Evolutionary conservation across 2,797 vertebrate species (phyloP).

Genomic region (Rhincodon typus): DNA sequence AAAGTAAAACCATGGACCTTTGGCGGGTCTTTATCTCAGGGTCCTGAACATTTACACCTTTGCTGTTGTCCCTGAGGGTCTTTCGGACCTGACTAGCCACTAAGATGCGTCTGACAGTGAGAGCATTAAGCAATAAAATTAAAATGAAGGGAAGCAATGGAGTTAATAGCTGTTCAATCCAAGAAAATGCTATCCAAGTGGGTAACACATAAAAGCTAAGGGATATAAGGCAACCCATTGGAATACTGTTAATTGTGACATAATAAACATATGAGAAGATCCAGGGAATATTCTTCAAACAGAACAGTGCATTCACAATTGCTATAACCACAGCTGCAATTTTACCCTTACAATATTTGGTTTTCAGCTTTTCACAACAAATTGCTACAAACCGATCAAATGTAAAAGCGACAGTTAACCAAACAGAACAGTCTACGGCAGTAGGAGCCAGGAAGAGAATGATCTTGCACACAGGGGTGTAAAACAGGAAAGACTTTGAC

Average conservation of each 20-base stretch:
- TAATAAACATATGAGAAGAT: not conserved
- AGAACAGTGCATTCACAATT: not conserved
- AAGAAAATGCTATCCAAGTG: not conserved
- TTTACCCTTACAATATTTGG: too few relatives aligned
- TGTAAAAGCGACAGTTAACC: not conserved
- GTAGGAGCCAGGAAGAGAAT: not conserved
- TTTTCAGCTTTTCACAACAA: too few relatives aligned
- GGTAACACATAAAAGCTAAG: not conserved
- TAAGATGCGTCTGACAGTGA: too few relatives aligned
- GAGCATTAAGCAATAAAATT: not conserved
- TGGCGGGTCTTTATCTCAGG: too few relatives aligned
- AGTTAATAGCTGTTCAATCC: not conserved
- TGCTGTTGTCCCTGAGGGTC: not conserved
- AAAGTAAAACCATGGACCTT: too few relatives aligned
- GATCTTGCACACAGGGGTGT: too few relatives aligned
- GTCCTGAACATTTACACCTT: not conserved
- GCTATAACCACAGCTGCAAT: not conserved
- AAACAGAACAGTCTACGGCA: not conserved
- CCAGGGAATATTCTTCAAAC: not conserved
- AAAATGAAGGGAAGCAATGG: not conserved
- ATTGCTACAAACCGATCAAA: too few relatives aligned
- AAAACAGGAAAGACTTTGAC: too few relatives aligned
- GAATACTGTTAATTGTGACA: not conserved
- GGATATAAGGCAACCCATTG: not conserved
- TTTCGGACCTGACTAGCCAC: too few relatives aligned